Evolutionary conservation across 2,113 vertebrate species (phyloP), one percentile per base, ranked within the genome.

Genomic region (Copsychus sechellarum): DNA sequence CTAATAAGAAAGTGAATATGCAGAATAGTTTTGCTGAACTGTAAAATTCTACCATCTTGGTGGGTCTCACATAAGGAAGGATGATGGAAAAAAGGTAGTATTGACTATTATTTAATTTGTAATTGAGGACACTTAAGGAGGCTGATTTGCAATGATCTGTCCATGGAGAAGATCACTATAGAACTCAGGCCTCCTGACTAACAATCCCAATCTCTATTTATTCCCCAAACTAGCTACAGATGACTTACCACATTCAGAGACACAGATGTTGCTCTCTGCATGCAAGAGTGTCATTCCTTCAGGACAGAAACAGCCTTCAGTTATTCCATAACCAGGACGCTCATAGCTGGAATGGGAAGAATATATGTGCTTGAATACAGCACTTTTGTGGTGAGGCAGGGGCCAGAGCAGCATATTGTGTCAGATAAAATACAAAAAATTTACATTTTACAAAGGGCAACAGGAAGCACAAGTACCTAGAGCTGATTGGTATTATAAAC

Each of bases 251-350:
- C 98, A 98, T 31, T 95, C 94, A 24, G 71, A 15, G 38, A 98
- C 98, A 89, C 98, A 99, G 15, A 40, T 84, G 67, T 84, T 93
- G 8, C 84, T 51, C 50, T 93, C 91, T 10, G 83, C 19, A 88
- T 94, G 98, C 86, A 98, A 92, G 2, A 98, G 93, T 2, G 33
- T 95, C 51, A 43, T 95, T 85, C 93, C 97, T 5, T 83, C 12
- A 0, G 97, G 97, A 86, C 99, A 99, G 98, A 98, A 99, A 92
- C 99, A 99, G 18, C 99, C 99, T 96, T 99, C 99, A 5, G 92
- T 96, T 47, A 96, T 53, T 26, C 83, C 96, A 43, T 47, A 57
- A 45, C 64, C 79, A 62, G 91, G 92, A 13, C 24, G 57, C 1
- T 73, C 47, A 24, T 14, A 11, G 50, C 98, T 98, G 60, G 11